Evolutionary conservation across 2,888 invertebrate species (phyloP).

Genomic region (Lomographa bimaculata): DNA sequence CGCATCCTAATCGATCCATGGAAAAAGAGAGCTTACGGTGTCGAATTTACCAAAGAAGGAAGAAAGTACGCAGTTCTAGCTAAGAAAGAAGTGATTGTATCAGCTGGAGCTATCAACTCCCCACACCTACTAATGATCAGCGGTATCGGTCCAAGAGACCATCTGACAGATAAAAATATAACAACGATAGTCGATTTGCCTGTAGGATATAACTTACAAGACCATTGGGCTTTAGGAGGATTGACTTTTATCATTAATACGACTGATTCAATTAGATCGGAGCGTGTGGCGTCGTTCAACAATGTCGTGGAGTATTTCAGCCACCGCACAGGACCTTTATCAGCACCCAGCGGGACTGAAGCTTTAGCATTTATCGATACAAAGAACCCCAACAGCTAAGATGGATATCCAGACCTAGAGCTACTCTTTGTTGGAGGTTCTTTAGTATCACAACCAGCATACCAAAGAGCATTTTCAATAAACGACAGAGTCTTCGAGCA

Average conservation of each 20-base stretch:
- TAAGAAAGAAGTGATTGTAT: slow-evolving; percentile 88
- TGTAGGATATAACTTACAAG: slow-evolving; percentile 91
- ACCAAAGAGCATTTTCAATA: slow-evolving; percentile 57
- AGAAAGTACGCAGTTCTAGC: slow-evolving; percentile 69
- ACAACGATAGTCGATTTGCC: slow-evolving; percentile 84
- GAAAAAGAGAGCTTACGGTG: slow-evolving; percentile 82
- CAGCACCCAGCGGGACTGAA: slow-evolving; percentile 67
- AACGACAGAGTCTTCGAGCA: slow-evolving; percentile 69
- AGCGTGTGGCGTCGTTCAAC: slow-evolving; percentile 60
- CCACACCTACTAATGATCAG: slow-evolving; percentile 93
- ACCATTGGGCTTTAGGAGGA: slow-evolving; percentile 89
- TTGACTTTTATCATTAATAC: slow-evolving; percentile 87
- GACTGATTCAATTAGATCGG: slow-evolving; percentile 86
- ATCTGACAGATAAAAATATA: slow-evolving; percentile 83
- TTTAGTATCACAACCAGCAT: slow-evolving; percentile 61
- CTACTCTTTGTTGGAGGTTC: slow-evolving; percentile 81
- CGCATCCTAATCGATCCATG: slow-evolving; percentile 81
- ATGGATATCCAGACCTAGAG: slow-evolving; percentile 84
- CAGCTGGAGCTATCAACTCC: slow-evolving; percentile 90
- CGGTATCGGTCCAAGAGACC: slow-evolving; percentile 87
- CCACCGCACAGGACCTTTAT: slow-evolving; percentile 66
- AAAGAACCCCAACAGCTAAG: slow-evolving; percentile 58
- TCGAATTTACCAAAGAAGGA: slow-evolving; percentile 80
- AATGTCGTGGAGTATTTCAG: slow-evolving; percentile 81
- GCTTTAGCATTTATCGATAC: slow-evolving; percentile 82